A percentile compares a stretch with the other conserved stretches of the same genome.
Conservation (phyloP, 2,113 vertebrate species). For the Calypte anna region DNA sequence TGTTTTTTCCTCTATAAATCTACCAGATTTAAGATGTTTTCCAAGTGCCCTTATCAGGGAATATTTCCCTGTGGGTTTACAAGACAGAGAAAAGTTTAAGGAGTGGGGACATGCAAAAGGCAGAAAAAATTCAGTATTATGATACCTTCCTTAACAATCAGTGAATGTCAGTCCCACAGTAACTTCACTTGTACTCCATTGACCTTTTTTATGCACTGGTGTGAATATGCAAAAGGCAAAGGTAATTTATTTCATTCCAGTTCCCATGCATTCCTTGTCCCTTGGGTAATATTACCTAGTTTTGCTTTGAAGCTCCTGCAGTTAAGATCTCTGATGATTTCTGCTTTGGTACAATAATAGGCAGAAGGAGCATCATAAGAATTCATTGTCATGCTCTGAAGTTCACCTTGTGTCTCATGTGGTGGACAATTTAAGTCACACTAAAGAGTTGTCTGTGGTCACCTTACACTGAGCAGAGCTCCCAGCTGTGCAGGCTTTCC, state of each 20-base stretch:
- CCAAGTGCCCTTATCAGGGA: background rate
- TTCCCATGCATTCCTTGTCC: background rate
- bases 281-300: background rate
- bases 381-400: background rate
- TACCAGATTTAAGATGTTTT: background rate
- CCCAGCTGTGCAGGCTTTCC: background rate
- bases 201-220: background rate
- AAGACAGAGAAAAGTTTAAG: background rate
- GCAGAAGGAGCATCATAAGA: background rate
- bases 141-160: background rate
- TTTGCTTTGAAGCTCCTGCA: background rate
- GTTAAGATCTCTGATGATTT: constrained; percentile 20
- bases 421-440: background rate
- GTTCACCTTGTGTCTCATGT: background rate
- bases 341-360: background rate
- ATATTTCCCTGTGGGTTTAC: background rate
- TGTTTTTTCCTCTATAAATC: background rate
- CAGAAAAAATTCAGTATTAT: background rate
- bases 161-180: background rate
- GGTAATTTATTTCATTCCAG: background rate
- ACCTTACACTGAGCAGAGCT: background rate
- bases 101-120: background rate
- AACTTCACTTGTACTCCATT: background rate
- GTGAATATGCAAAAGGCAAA: background rate
- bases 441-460: background rate